A percentile compares a stretch with the other conserved stretches of the same genome.
phyloP scores from a whole-genome alignment of 2,113 vertebrate genomes.

The Danionella cerebrum region DNA sequence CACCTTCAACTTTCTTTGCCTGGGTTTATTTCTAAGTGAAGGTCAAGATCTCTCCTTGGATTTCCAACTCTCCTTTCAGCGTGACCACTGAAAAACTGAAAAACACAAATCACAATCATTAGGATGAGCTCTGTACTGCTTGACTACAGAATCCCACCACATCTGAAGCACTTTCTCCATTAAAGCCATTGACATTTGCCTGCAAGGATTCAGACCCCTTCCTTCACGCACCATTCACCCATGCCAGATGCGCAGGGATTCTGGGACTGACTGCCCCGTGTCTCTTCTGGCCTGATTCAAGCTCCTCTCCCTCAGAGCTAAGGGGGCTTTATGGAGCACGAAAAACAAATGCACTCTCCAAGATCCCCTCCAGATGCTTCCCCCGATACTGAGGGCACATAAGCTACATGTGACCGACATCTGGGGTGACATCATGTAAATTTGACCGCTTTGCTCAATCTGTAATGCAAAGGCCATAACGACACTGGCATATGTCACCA shows the following conservation, averaged over 20 bases:
- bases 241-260: constrained; percentile 1
- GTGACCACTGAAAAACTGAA: neutral
- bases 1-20: constrained; percentile 22
- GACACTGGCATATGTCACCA: constrained; percentile 39
- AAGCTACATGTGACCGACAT: constrained; percentile 32
- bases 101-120: neutral
- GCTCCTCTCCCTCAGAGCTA: constrained; percentile 12
- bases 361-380: constrained; percentile 32
- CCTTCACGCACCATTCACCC: neutral
- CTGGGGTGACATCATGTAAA: constrained; percentile 41
- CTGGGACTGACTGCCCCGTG: neutral
- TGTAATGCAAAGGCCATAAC: constrained; percentile 30
- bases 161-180: neutral
- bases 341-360: constrained; percentile 19
- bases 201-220: neutral
- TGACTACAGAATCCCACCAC: neutral
- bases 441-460: constrained; percentile 40
- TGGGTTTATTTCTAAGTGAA: constrained; percentile 17
- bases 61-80: constrained; percentile 6
- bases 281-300: constrained; percentile 3
- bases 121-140: neutral
- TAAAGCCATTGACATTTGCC: neutral
- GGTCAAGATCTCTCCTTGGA: constrained; percentile 18
- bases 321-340: constrained; percentile 1
- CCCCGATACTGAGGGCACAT: constrained; percentile 27